Evolutionary conservation across 2,888 invertebrate species (phyloP), one percentile per base, ranked within the genome.

Genomic region (Cinara cedri): DNA sequence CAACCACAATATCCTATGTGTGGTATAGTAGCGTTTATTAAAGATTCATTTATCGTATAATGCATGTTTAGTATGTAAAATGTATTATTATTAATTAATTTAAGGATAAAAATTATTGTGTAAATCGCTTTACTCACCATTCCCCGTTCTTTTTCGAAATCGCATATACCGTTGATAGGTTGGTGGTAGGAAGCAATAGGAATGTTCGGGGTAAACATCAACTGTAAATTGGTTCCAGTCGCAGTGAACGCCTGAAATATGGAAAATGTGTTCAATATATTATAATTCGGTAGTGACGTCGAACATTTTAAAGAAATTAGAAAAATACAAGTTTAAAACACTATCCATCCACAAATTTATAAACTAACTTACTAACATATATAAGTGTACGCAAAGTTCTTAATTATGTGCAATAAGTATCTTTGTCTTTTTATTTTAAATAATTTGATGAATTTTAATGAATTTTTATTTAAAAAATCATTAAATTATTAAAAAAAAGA

Each of bases 141-240:
- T 85, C 97, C 97, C 81, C 91, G 93, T 87, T 98, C 97, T 87
- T 96, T 96, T 84, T 97, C 96, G 85, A 97, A 97, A 87, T 98
- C 97, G 3, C 78, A 78, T 49, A 13, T 19, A 13, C 78, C 78
- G 14, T 57, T 78, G 2, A 21, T 3, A 13, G 70, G 51, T 60
- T 68, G 78, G 10, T 78, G 68, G n/a, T 78, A 70, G 3, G 70
- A 51, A 26, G 60, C 19, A 3, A 70, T 70, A 0, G 78, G 60
- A 49, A 78, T 60, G 19, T 70, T 57, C 0, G 78, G 78, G 26
- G 76, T 88, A 86, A 98, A 97, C 82, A 95, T 92, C 81, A 98
- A 90, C 86, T 96, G 96, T 81, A 98, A 88, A 87, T 97, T 98
- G 83, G 96, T 97, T 83, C 97, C 97, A 34, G 96, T 96, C 81